Conservation (phyloP, 2,888 invertebrate genomes). For the Ornithoptera alexandrae region DNA sequence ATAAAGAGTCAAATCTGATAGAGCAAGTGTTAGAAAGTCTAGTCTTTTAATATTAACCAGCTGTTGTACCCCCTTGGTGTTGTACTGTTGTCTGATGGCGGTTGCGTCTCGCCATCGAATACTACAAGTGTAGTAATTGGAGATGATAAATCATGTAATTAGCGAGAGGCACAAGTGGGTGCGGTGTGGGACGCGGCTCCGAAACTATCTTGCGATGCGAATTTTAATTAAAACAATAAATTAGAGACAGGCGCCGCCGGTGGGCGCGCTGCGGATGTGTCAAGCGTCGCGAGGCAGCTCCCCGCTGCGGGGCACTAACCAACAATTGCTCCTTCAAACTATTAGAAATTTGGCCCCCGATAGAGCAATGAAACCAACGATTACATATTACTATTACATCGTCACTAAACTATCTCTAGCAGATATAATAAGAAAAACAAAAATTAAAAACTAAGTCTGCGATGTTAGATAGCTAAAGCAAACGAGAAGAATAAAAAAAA, state of each 20-base stretch:
- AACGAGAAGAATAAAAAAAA: no score
- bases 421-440: no score
- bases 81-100: neutral
- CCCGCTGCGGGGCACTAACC: conserved; percentile 55
- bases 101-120: no score
- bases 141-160: conserved; percentile 17
- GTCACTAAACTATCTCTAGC: no score
- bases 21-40: no score
- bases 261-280: conserved; percentile 39
- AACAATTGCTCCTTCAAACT: conserved; percentile 65
- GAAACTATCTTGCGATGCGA: conserved; percentile 39
- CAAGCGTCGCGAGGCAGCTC: conserved; percentile 47
- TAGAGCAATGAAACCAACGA: conserved; percentile 46
- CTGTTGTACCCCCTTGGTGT: no score
- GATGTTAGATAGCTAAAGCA: no score
- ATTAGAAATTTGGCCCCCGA: conserved; percentile 59
- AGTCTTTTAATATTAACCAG: no score
- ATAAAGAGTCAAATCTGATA: no score
- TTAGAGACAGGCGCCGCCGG: conserved; percentile 37
- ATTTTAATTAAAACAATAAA: conserved; percentile 48
- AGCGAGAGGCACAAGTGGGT: conserved; percentile 8
- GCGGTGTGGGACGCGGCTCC: conserved; percentile 29
- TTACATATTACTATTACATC: neutral
- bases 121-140: neutral
- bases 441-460: no score